A percentile compares a stretch with the other conserved stretches of the same genome.
Evolutionary conservation across 2,888 invertebrate genomes (phyloP).

Genomic region (Drosophila ezoana): DNA sequence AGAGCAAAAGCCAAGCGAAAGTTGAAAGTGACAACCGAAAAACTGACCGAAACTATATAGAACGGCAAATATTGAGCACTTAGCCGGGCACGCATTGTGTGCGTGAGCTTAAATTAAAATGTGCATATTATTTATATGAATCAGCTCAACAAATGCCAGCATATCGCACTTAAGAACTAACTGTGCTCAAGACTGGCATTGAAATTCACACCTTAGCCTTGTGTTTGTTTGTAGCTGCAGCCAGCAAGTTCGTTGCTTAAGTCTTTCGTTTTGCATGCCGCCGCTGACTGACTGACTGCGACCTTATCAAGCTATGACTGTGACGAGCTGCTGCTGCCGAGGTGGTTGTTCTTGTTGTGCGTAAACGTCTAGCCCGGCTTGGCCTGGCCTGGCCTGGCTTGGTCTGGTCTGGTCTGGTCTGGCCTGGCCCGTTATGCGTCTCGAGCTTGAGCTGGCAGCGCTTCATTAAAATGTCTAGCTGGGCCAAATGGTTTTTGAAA

Average conservation of each 20-base stretch:
- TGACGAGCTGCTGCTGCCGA: slow-evolving; percentile 45
- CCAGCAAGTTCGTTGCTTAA: slow-evolving; percentile 70
- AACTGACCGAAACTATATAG: neutral
- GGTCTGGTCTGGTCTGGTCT: slow-evolving; percentile 33
- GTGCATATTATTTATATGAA: neutral
- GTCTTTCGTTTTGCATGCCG: slow-evolving; percentile 69
- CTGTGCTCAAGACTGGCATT: slow-evolving; percentile 49
- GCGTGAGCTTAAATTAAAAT: slow-evolving; percentile 10
- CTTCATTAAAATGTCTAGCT: slow-evolving; percentile 80
- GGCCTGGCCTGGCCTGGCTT: slow-evolving; percentile 37
- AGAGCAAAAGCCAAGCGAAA: slow-evolving; percentile 68
- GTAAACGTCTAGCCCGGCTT: slow-evolving; percentile 57
- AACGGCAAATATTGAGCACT: neutral
- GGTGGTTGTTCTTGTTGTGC: slow-evolving; percentile 51
- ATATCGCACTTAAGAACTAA: slow-evolving; percentile 28
- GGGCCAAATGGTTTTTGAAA: slow-evolving; percentile 73
- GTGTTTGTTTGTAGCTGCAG: slow-evolving; percentile 14
- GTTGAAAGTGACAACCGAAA: slow-evolving; percentile 71
- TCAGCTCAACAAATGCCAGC: slow-evolving; percentile 1
- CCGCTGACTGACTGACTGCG: slow-evolving; percentile 31
- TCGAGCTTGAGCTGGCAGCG: slow-evolving; percentile 53
- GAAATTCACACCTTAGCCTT: slow-evolving; percentile 46
- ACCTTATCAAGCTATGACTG: slow-evolving; percentile 58
- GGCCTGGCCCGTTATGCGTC: slow-evolving; percentile 27
- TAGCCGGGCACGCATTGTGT: neutral